Base-by-base conservation (phyloP, 2,113 vertebrate species). In the Tachuris rubrigastra region DNA sequence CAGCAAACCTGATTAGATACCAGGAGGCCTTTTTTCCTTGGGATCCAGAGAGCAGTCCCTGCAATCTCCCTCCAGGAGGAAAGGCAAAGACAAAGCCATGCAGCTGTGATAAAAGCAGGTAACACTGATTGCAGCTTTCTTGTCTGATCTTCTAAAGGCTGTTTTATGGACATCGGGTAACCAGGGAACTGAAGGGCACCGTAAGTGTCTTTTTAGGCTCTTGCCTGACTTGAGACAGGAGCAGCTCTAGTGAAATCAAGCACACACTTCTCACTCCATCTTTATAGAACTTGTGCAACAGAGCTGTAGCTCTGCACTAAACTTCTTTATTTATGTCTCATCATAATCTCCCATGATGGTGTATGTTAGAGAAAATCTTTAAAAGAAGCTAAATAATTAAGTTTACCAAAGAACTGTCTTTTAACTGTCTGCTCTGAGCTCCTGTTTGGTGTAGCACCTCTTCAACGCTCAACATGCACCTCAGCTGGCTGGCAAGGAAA, bases 191-290 rank as follows among this genome's bases (percentile, higher is more conserved):
- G 16, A 12, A 90, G 14, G 17, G 39, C 27, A 65, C 24, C 22
- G 5, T 44, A n/a, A 23, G 35, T 22, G 20, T 2, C 16, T 86
- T 80, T 89, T 87, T 15, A 62, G 56, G 22, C 20, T 60, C n/a
- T 49, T 92, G 8, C 11, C 13, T 60, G 56, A 20, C 24, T 62
- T 53, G 42, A 22, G 50, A 28, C 46, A 76, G 67, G 62, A 81
- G 37, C 28, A 80, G 18, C 12, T 66, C 25, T 66, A 73, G 12
- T 56, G 69, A 85, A 81, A 67, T 25, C 30, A 82, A 63, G 33
- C 9, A 50, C 0, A 0, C 41, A 11, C n/a, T 85, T 92, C 50
- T 80, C 25, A 53, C 2, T 0, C 21, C 19, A 8, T 42, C n/a
- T 19, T 44, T 77, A n/a, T 0, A 84, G 30, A 65, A 7, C 8